These are phyloP conservation scores for Catostylus mosaicus DNA, from an alignment of 30 jellyfish, hydroid and myxozoan species.

Conservation along the genomic window DNA sequence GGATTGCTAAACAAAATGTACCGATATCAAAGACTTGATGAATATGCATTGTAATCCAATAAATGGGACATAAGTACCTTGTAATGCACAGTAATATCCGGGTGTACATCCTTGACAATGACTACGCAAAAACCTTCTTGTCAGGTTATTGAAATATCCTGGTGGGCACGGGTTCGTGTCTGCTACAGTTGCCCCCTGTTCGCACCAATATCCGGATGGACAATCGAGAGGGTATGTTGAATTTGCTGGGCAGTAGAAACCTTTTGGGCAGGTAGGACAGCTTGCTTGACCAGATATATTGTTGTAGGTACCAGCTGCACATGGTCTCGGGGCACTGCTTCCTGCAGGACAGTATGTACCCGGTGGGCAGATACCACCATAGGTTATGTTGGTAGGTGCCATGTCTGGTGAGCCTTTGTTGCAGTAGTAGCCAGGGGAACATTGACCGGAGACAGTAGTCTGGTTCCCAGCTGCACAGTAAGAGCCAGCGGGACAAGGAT, in stretches of 20 bases:
- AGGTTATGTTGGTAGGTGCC: constrained; percentile 74
- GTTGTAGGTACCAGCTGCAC: constrained; percentile 93
- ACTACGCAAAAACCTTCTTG: constrained; percentile 59
- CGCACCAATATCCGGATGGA: constrained; percentile 99
- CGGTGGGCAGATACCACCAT: constrained; percentile 97
- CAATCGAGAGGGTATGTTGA: constrained; percentile 81
- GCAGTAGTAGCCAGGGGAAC: constrained; percentile 94
- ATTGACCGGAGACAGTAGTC: constrained; percentile 74
- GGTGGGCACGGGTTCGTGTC: constrained; percentile 86
- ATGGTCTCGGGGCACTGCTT: constrained; percentile 79
- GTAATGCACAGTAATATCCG: constrained; percentile 81
- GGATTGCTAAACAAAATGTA: too few species aligned
- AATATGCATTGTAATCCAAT: background rate
- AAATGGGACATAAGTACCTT: constrained; percentile 35
- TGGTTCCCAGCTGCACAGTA: constrained; percentile 97
- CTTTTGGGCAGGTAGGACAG: constrained; percentile 85
- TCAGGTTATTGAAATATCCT: constrained; percentile 84
- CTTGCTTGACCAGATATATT: constrained; percentile 83
- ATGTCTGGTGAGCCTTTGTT: constrained; percentile 89
- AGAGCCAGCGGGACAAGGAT: constrained; percentile 84
- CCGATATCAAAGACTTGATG: too few species aligned
- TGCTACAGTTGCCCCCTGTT: constrained; percentile 65
- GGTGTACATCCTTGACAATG: constrained; percentile 88
- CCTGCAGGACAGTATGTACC: constrained; percentile 96
- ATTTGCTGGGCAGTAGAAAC: constrained; percentile 90